Base-by-base conservation (phyloP, 2,888 invertebrate species). In the Drosophila neotestacea region DNA sequence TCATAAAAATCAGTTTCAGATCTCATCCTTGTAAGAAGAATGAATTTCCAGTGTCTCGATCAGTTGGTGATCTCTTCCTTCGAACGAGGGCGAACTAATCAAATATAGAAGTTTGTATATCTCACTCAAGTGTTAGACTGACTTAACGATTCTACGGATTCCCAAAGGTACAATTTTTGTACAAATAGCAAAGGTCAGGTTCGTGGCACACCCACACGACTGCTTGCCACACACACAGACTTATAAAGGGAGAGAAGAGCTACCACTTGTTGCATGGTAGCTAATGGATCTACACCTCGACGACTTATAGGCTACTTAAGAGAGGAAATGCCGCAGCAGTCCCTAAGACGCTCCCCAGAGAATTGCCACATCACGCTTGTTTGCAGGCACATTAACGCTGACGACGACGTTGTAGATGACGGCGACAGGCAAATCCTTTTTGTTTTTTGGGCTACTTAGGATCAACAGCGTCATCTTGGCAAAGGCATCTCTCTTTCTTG, bases 321-420 rank as follows among this genome's bases (percentile, higher is more conserved):
- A 70, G 47, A 22, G 48, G 34, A 51, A 46, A 56, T 47, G 64
- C 36, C 48, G 58, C 44, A 50, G 44, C 52, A 39, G 28, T 52
- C 51, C 55, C 58, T 66, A 50, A 52, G 54, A 59, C 60, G 58
- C 67, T 77, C 79, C 77, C 77, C 79, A 85, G 85, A 87, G 87
- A 85, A 87, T 88, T 89, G 88, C 84, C 81, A 79, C 72, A 85
- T 85, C 88, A 89, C 85, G 88, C 88, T 89, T 86, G 86, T 86
- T 86, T 86, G 86, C 88, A 63, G 67, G 81, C 86, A 88, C 85
- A 86, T 89, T 86, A 85, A 85, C 87, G 83, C 68, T 36, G 75
- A 63, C 81, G 81, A 61, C 73, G 71, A 7, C 11, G 41, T 62
- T 46, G 52, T 6, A 13, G 52, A 16, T 47, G 63, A 58, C 54